Evolutionary conservation across 2,113 vertebrate species (phyloP).

Genomic region (Heliornis fulica): DNA sequence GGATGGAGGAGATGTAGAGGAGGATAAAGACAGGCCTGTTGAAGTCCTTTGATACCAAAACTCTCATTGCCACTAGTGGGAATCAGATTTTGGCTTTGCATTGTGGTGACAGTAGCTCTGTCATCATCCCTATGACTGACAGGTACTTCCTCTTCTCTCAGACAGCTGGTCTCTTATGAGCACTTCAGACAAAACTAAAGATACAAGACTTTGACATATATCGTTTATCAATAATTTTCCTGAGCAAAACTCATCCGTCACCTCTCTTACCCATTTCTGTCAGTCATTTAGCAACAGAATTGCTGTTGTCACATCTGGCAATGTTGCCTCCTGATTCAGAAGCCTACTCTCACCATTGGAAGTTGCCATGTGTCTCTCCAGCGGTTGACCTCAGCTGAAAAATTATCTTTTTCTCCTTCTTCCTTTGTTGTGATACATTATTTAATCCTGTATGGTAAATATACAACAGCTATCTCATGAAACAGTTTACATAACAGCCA

Average conservation of each 20-base stretch:
- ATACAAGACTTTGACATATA: not conserved
- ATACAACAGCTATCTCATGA: not conserved
- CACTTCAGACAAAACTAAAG: not conserved
- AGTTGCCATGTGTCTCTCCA: not conserved
- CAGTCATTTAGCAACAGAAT: not conserved
- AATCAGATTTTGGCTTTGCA: not conserved
- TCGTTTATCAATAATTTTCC: not conserved
- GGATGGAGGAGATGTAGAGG: not conserved
- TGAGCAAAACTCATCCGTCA: not conserved
- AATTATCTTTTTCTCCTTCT: not conserved
- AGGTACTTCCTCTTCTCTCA: not conserved
- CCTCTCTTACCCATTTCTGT: not conserved
- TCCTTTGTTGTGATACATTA: not conserved
- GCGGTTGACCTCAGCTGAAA: not conserved
- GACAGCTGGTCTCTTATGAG: not conserved
- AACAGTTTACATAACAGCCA: not conserved
- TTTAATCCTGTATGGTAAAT: not conserved
- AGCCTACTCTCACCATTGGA: not conserved
- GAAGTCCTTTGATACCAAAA: not conserved
- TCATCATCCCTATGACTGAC: not conserved
- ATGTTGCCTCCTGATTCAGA: not conserved
- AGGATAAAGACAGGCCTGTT: not conserved
- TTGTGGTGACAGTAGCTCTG: not conserved
- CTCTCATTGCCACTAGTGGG: accelerated
- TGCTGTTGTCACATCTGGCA: not conserved